These are phyloP conservation scores for rabbit (Oryctolagus cuniculus) DNA, from an alignment of 2,113 vertebrate species.

Conservation along the genomic window DNA sequence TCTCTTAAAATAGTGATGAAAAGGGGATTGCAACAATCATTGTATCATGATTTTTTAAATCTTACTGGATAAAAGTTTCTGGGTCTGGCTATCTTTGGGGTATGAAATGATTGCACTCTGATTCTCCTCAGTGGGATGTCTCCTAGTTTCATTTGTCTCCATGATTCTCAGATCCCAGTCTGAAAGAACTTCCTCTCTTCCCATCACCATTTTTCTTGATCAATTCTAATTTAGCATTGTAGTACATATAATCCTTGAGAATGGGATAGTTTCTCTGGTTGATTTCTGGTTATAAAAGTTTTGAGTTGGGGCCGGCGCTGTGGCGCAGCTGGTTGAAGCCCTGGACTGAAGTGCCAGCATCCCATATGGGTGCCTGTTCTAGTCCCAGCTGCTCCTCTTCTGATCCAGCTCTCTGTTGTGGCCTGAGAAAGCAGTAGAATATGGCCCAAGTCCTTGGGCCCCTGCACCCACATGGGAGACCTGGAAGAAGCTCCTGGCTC, in stretches of 20 bases:
- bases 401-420: no score
- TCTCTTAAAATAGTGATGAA: neutral
- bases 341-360: no score
- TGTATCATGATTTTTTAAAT: neutral
- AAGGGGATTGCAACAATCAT: neutral
- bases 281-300: neutral
- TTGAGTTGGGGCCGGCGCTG: no score
- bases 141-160: neutral
- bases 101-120: neutral
- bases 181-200: neutral
- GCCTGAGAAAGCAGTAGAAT: no score
- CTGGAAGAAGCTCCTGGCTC: no score
- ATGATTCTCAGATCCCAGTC: neutral
- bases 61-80: neutral
- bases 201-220: neutral
- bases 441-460: no score
- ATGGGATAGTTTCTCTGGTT: neutral
- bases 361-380: no score
- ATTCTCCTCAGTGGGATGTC: neutral
- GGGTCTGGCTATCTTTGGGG: neutral
- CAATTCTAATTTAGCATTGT: neutral
- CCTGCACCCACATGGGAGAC: no score
- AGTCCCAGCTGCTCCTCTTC: no score
- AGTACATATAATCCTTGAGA: neutral
- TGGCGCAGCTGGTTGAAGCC: no score